A percentile compares a stretch with the other conserved stretches of the same genome.
Evolutionary conservation across 2,888 invertebrate genomes (phyloP).

Genomic region (Tipula helvola): DNA sequence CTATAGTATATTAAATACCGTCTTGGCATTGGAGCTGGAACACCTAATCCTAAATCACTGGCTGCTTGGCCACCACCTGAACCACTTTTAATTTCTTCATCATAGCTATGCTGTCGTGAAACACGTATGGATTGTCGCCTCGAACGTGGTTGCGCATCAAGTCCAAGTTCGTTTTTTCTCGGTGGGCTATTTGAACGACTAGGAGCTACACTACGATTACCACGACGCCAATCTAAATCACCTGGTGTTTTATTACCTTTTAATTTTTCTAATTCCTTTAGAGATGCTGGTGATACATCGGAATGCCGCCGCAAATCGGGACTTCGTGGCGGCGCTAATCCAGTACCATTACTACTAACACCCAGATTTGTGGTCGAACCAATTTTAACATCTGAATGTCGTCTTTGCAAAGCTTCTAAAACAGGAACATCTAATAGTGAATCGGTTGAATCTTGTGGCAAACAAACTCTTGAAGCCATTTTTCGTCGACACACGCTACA

Average conservation of each 20-base stretch:
- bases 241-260: conserved; percentile 48
- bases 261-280: conserved; percentile 81
- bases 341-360: conserved; percentile 42
- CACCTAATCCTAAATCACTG: conserved; percentile 45
- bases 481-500: conserved; percentile 82
- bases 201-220: conserved; percentile 46
- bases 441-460: conserved; percentile 75
- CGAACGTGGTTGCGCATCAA: conserved; percentile 35
- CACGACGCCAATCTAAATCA: conserved; percentile 43
- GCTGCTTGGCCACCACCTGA: conserved; percentile 24
- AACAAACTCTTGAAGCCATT: conserved; percentile 61
- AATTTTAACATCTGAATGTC: conserved; percentile 66
- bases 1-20: conserved; percentile 33
- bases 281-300: conserved; percentile 74
- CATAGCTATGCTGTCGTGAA: conserved; percentile 69
- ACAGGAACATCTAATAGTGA: conserved; percentile 69
- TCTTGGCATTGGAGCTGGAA: conserved; percentile 63
- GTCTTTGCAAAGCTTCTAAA: conserved; percentile 61
- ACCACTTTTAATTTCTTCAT: conserved; percentile 54
- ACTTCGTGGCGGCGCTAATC: conserved; percentile 70
- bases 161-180: conserved; percentile 31
- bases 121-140: conserved; percentile 48
- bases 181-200: conserved; percentile 48
- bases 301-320: conserved; percentile 73
- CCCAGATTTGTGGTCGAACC: conserved; percentile 42